These are phyloP conservation scores for Sympetrum striolatum DNA, from an alignment of 2,888 invertebrate species.

Conservation along the genomic window DNA sequence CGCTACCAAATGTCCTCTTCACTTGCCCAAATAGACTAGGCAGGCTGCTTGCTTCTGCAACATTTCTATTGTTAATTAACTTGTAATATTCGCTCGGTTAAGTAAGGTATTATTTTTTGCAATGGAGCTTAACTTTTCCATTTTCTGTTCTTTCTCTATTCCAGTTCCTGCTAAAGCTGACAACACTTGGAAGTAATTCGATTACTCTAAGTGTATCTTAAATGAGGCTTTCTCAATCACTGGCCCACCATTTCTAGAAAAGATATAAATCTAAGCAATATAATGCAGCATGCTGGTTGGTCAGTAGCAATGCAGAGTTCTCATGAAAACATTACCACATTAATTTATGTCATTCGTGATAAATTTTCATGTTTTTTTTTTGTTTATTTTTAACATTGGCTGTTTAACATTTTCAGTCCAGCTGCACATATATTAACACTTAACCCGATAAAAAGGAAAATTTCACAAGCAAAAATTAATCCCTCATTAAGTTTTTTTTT, in stretches of 20 bases:
- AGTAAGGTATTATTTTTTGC: background rate
- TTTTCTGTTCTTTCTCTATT: constrained; percentile 6
- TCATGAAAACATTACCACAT: constrained; percentile 38
- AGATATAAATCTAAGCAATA: background rate
- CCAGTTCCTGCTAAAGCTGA: background rate
- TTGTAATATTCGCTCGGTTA: background rate
- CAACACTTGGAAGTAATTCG: constrained; percentile 19
- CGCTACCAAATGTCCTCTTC: background rate
- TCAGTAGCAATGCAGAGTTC: constrained; percentile 25
- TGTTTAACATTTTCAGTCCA: background rate
- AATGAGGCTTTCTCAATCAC: constrained; percentile 26
- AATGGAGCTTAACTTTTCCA: background rate
- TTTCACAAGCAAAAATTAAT: background rate
- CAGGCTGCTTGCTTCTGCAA: background rate
- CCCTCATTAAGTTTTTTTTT: background rate
- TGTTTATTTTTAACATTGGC: background rate
- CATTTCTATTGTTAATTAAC: background rate
- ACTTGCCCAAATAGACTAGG: background rate
- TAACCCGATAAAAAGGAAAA: background rate
- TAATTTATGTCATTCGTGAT: constrained; percentile 23
- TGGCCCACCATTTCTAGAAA: background rate
- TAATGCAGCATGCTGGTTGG: background rate
- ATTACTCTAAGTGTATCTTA: background rate
- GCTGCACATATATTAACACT: background rate
- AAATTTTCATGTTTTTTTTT: constrained; percentile 5